Conservation (phyloP, 2,888 invertebrate species). For the Lycocerus yunnanus region DNA sequence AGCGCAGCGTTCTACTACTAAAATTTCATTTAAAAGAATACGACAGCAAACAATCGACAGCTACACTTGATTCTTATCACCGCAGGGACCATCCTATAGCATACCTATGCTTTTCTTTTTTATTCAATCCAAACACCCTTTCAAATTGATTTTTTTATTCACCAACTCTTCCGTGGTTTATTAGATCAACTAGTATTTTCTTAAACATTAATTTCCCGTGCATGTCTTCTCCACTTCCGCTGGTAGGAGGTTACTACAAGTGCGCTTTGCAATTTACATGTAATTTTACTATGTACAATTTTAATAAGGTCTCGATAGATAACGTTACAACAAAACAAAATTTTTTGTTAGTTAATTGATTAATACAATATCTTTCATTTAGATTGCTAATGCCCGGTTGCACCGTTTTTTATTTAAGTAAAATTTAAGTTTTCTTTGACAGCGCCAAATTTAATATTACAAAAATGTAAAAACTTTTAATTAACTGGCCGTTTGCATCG, state of each 20-base stretch:
- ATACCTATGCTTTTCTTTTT: conserved; percentile 30
- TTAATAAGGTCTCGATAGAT: conserved; percentile 29
- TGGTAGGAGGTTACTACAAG: conserved; percentile 47
- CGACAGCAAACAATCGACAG: conserved; percentile 47
- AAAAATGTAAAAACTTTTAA: no score
- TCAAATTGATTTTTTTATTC: conserved; percentile 49
- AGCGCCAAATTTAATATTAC: no score
- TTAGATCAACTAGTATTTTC: conserved; percentile 47
- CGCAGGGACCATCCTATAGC: conserved; percentile 31
- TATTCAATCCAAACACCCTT: conserved; percentile 40
- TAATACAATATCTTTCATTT: not conserved
- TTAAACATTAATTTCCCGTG: conserved; percentile 54
- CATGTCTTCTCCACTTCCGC: conserved; percentile 51
- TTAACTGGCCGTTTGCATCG: no score
- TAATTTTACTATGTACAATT: conserved; percentile 44
- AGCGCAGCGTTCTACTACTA: conserved; percentile 8
- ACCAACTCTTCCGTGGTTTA: conserved; percentile 42
- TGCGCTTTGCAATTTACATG: conserved; percentile 46
- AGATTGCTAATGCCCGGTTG: no score
- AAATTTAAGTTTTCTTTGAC: no score
- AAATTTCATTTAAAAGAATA: conserved; percentile 23
- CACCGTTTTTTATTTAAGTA: no score
- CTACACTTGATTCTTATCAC: conserved; percentile 51
- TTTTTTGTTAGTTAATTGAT: not conserved
- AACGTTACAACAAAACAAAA: not conserved